phyloP scores from a whole-genome alignment of 2,888 invertebrate species.

The Volucella inflata region DNA sequence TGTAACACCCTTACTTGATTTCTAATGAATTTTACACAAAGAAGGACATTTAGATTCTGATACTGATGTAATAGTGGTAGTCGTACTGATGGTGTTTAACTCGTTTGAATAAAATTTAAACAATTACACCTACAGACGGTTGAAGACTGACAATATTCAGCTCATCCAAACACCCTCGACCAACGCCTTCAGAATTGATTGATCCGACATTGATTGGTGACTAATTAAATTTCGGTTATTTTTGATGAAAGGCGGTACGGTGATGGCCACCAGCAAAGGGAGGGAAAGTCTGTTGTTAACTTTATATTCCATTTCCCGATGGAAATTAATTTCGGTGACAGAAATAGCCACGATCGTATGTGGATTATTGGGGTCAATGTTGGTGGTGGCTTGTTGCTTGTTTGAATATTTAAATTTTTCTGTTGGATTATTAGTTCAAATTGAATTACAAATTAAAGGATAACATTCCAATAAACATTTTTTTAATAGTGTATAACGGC shows the following conservation, averaged over 20 bases:
- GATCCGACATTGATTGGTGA: conserved; percentile 72
- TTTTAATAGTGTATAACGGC: conserved; percentile 18
- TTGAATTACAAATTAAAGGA: conserved; percentile 16
- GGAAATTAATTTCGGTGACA: conserved; percentile 33
- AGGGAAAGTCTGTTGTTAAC: conserved; percentile 38
- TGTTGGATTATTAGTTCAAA: conserved; percentile 27
- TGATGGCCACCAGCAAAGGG: conserved; percentile 1
- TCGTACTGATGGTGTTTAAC: conserved; percentile 46
- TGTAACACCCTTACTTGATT: conserved; percentile 16
- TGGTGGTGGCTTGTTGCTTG: conserved; percentile 41
- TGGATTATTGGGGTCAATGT: conserved; percentile 24
- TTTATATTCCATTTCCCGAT: conserved; percentile 49
- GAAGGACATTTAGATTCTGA: conserved; percentile 59
- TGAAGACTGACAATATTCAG: conserved; percentile 7
- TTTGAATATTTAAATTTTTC: conserved; percentile 23
- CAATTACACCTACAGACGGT: conserved; percentile 6
- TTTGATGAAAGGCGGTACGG: conserved; percentile 59
- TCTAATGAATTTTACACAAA: conserved; percentile 50
- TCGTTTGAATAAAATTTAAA: conserved; percentile 57
- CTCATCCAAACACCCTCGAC: neutral
- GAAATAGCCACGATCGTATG: neutral
- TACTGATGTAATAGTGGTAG: conserved; percentile 46
- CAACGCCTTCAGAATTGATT: conserved; percentile 56
- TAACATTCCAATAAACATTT: conserved; percentile 21
- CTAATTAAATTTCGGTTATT: conserved; percentile 75